These are phyloP conservation scores for Lethenteron camtschaticum DNA, from an alignment of 2,113 vertebrate species.

Conservation along the genomic window DNA sequence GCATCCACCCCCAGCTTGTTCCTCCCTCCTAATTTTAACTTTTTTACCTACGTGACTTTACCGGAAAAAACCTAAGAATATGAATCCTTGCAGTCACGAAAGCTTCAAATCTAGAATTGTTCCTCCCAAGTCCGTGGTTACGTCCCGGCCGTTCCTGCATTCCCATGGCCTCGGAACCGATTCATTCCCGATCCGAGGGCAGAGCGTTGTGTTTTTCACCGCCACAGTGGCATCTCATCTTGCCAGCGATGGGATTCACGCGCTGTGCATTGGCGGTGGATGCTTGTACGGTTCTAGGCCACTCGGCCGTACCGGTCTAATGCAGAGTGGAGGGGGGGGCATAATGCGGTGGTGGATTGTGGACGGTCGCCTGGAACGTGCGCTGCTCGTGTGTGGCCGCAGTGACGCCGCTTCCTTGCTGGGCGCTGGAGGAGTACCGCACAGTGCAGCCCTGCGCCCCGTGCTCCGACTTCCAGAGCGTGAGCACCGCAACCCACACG, in stretches of 20 bases:
- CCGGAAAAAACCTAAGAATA: no score
- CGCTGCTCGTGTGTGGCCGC: constrained; percentile 8
- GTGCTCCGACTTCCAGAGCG: constrained; percentile 29
- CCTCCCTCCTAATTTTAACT: no score
- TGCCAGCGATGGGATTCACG: background rate
- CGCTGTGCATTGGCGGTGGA: background rate
- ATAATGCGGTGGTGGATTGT: background rate
- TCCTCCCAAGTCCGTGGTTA: background rate
- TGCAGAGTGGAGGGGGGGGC: background rate
- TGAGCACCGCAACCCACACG: constrained; percentile 16
- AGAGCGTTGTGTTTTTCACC: background rate
- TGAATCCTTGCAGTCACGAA: no score
- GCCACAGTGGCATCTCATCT: background rate
- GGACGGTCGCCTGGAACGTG: background rate
- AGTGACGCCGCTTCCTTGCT: constrained; percentile 21
- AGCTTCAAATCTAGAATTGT: constrained; percentile 14
- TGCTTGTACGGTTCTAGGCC: background rate
- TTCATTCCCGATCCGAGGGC: no score
- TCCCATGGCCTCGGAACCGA: no score
- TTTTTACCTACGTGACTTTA: no score
- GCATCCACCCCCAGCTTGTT: constrained; percentile 21
- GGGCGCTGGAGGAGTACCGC: constrained; percentile 38
- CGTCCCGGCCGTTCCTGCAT: no score
- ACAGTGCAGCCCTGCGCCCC: constrained; percentile 27
- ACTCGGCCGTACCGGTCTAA: no score